Base-by-base conservation (phyloP, 2,113 vertebrate genomes). In the Xerus inauris region DNA sequence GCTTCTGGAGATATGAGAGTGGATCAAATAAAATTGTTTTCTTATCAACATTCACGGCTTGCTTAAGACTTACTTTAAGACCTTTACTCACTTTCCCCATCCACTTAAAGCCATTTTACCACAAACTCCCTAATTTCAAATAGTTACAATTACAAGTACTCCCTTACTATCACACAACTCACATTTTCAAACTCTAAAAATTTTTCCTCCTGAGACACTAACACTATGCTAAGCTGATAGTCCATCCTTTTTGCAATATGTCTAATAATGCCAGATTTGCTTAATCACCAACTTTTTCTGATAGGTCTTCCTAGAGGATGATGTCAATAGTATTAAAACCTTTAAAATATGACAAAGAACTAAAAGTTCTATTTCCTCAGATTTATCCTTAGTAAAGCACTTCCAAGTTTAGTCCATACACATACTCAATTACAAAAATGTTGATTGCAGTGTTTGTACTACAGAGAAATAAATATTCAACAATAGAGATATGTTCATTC, bases 321-420 rank as follows among this genome's bases (percentile, higher is more conserved):
- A 40, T 3, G 57, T 20, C 30, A 94, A 54, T 0, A 71, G 1
- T 8, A 80, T 57, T 2, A 90, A 87, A 62, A 1, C 1, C 79
- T 38, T 71, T 87, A 59, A 75, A 73, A 69, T 2, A 89, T 45
- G 57, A 35, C 0, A 42, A 30, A 45, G 10, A 40, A 90, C 6
- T 42, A 49, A 87, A 51, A 17, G n/a, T 77, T 96, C 26, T 67
- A 45, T 87, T 89, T 92, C 6, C 20, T 90, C 20, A 89, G 87
- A n/a, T 24, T 19, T 49, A 82, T 32, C 19, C 5, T 73, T 93
- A 42, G 40, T 72, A 89, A 97, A 62, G 2, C 84, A 64, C 30
- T 0, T 40, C 0, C 40, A 83, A 49, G 17, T 81, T 62, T 64
- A 51, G 3, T 40, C 0, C 16, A 75, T 42, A 69, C 40, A 57